Base-by-base conservation (phyloP, 2,797 vertebrate genomes). In the Emys orbicularis region DNA sequence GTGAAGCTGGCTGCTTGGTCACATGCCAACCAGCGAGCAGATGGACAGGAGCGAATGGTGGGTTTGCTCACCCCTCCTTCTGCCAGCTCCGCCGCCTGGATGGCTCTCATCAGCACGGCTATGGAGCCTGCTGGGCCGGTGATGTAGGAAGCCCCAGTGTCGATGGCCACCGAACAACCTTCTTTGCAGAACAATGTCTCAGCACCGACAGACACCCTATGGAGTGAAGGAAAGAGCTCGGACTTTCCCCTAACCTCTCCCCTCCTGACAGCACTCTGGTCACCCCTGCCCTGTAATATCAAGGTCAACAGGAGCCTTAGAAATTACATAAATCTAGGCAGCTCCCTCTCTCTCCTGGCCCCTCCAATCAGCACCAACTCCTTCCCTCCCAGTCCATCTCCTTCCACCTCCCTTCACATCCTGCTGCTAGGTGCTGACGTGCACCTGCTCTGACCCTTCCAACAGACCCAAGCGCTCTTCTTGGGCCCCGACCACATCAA, bases 81-180 rank as follows among this genome's bases (percentile, higher is more conserved):
- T 31, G 98, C 98, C 95, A 98, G 97, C 96, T 99, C 97, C 79
- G 96, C 97, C 37, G 99, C 99, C 49, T 99, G 99, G 5, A 99
- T 98, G 72, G 98, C 98, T 97, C 98, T 98, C 99, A 99, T 99
- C 94, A 99, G 96, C 86, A 98, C 81, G 0, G 98, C 98, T 93
- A 99, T 91, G 2, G 99, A 98, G 49, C 98, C 98, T 2, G 99
- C 99, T 0, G 99, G 99, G 13, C 99, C 99, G 0, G 99, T 99
- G 98, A 99, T 99, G 97, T 99, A 99, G 95, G 99, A 99, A 31
- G 99, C 99, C 4, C 99, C 99, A 0, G 99, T 99, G 97, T 99
- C 99, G 5, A 99, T 98, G 86, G 99, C 98, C 57, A 98, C 99
- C 4, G 97, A 98, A 95, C 99, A 99, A 95, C 99, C 99, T 4